phyloP scores from a whole-genome alignment of 1,140 invertebrate species.

The Agrilus planipennis region DNA sequence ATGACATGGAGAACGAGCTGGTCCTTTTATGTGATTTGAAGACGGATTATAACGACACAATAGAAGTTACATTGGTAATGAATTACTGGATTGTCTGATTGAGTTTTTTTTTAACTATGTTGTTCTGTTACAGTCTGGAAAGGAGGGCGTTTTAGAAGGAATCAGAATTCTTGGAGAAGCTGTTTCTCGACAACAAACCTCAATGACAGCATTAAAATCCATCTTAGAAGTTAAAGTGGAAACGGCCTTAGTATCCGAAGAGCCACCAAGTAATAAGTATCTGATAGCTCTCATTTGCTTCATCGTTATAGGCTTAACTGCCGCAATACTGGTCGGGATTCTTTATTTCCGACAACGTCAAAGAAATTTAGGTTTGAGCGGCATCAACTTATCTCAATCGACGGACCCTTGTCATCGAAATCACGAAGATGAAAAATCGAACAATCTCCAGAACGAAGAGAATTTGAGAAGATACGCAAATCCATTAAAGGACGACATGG shows the following conservation, averaged over 20 bases:
- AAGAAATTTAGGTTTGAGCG: constrained; percentile 39
- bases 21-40: constrained; percentile 74
- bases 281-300: constrained; percentile 40
- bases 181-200: constrained; percentile 51
- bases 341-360: constrained; percentile 42
- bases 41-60: constrained; percentile 61
- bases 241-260: constrained; percentile 49
- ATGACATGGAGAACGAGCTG: constrained; percentile 40
- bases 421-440: constrained; percentile 74
- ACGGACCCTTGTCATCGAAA: constrained; percentile 47
- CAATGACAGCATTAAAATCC: constrained; percentile 53
- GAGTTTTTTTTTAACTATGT: background rate
- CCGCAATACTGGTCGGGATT: constrained; percentile 34
- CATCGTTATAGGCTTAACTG: constrained; percentile 38
- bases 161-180: constrained; percentile 55
- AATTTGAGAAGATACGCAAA: constrained; percentile 62
- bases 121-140: constrained; percentile 37
- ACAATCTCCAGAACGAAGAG: constrained; percentile 82
- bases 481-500: constrained; percentile 44
- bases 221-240: constrained; percentile 71
- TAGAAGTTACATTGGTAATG: constrained; percentile 78
- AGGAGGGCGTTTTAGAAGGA: constrained; percentile 46
- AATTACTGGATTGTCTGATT: constrained; percentile 1
- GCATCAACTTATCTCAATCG: constrained; percentile 42
- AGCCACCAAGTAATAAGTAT: constrained; percentile 37